These are phyloP conservation scores for Heterotis niloticus DNA, from an alignment of 2,113 vertebrate genomes.

Conservation along the genomic window DNA sequence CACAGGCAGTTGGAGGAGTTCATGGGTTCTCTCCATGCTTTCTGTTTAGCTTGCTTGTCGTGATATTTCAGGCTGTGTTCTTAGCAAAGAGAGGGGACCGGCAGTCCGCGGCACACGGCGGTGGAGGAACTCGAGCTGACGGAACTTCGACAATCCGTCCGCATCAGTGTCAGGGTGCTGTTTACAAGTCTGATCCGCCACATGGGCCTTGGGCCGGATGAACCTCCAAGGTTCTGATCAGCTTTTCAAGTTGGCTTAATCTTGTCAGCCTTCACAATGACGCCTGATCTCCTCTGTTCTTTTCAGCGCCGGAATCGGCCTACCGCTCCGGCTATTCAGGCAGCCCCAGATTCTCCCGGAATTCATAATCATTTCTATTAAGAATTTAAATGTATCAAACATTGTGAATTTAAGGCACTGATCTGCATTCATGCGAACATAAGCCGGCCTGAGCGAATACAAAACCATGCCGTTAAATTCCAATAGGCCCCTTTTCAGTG, in stretches of 20 bases:
- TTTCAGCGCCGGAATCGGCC: conserved; percentile 50
- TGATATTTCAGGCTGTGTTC: not conserved
- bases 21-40: not conserved
- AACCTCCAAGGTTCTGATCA: conserved; percentile 54
- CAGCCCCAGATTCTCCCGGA: conserved; percentile 44
- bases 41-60: not conserved
- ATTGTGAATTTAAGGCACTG: conserved; percentile 54
- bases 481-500: conserved; percentile 46
- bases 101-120: too few species aligned
- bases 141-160: conserved; percentile 26
- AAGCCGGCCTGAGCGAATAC: conserved; percentile 54
- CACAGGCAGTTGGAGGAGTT: not conserved
- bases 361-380: conserved; percentile 61
- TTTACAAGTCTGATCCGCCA: conserved; percentile 51
- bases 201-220: conserved; percentile 37
- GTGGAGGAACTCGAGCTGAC: not conserved
- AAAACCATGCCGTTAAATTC: conserved; percentile 54
- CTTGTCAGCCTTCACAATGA: conserved; percentile 66
- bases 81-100: not conserved
- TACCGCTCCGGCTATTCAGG: conserved; percentile 58
- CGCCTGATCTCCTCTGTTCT: conserved; percentile 62
- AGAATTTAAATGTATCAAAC: conserved; percentile 56
- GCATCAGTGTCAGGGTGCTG: conserved; percentile 53
- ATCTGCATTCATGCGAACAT: conserved; percentile 60
- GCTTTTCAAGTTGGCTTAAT: conserved; percentile 62